Evolutionary conservation across 2,888 invertebrate species (phyloP).

Genomic region (Meteorus cinctellus): DNA sequence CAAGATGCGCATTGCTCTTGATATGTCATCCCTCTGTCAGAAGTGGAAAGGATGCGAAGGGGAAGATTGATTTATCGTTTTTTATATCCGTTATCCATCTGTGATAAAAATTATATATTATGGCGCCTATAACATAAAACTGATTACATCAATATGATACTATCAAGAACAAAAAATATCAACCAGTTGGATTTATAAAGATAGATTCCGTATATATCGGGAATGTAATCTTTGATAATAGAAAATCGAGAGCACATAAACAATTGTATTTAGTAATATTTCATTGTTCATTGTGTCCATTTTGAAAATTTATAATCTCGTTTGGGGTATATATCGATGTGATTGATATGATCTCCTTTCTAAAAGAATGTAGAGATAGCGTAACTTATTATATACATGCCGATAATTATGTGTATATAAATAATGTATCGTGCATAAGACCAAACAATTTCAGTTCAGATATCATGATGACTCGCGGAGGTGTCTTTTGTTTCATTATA

Average conservation of each 20-base stretch:
- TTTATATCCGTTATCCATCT: neutral
- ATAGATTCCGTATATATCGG: neutral
- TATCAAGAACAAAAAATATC: neutral
- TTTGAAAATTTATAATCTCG: neutral
- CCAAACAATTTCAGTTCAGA: slow-evolving; percentile 26
- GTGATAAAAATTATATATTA: neutral
- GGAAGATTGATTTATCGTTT: neutral
- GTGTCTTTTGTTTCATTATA: neutral
- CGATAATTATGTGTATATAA: slow-evolving; percentile 10
- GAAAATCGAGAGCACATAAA: slow-evolving; percentile 2
- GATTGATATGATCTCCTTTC: neutral
- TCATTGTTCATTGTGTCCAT: neutral
- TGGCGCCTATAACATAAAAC: neutral
- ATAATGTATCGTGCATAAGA: neutral
- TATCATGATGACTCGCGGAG: slow-evolving; percentile 28
- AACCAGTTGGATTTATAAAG: neutral
- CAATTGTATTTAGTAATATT: neutral
- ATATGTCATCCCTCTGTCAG: neutral
- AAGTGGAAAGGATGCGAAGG: neutral
- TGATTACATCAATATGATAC: neutral
- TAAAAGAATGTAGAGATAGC: neutral
- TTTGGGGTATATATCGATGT: neutral
- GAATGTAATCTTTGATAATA: neutral
- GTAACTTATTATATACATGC: neutral
- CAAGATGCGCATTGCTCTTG: neutral